phyloP scores from a whole-genome alignment of 1,140 invertebrate species.

The Ceratina australensis region DNA sequence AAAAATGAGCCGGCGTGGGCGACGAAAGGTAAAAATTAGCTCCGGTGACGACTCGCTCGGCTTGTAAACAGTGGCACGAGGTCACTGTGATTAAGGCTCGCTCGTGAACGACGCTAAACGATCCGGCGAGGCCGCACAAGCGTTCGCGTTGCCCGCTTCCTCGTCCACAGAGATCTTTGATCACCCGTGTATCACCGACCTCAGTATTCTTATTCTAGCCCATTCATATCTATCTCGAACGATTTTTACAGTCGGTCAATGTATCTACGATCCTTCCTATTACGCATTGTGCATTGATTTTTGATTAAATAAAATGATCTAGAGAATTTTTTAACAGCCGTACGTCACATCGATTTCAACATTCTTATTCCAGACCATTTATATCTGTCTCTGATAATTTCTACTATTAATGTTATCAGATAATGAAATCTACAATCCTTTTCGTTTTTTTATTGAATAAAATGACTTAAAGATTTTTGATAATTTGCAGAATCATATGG shows the following conservation, averaged over 20 bases:
- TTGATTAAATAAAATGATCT: no score
- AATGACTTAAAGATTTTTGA: no score
- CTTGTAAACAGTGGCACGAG: slow-evolving; percentile 24
- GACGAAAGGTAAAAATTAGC: slow-evolving; percentile 33
- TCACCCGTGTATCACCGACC: slow-evolving; percentile 20
- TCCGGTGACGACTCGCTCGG: slow-evolving; percentile 3
- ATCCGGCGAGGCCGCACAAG: slow-evolving; percentile 27
- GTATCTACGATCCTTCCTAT: no score
- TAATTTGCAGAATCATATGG: no score
- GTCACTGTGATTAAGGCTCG: slow-evolving; percentile 38
- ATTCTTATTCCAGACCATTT: not conserved
- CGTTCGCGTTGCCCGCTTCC: slow-evolving; percentile 17
- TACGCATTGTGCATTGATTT: no score
- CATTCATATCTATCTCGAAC: no score
- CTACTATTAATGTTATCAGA: no score
- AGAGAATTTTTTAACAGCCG: slow-evolving; percentile 33
- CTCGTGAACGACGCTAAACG: slow-evolving; percentile 41
- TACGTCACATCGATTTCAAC: slow-evolving; percentile 12
- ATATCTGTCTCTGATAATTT: no score
- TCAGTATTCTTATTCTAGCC: not conserved
- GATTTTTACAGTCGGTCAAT: no score
- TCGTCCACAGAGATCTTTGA: slow-evolving; percentile 31
- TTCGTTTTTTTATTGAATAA: no score
- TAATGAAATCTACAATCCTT: no score
- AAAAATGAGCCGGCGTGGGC: slow-evolving; percentile 9